Evolutionary conservation across 2,797 vertebrate genomes (phyloP).

Genomic region (Botia almorhae): DNA sequence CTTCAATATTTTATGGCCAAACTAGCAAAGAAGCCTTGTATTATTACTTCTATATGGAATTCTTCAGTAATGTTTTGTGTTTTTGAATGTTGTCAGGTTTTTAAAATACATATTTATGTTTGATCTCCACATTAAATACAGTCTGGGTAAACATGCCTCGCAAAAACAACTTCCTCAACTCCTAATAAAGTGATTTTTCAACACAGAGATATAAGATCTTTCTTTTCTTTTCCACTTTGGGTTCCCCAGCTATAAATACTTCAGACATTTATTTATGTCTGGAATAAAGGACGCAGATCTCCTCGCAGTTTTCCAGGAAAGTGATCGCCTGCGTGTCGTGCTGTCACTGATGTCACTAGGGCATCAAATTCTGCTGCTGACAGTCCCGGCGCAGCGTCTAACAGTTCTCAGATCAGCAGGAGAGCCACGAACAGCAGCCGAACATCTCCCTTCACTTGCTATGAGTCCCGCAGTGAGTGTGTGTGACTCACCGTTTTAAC

Average conservation of each 20-base stretch:
- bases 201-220: neutral
- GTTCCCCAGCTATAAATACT: conserved; percentile 22
- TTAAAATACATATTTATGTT: too few species aligned
- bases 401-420: conserved; percentile 51
- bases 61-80: too few species aligned
- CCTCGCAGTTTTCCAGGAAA: conserved; percentile 28
- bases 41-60: too few species aligned
- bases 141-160: neutral
- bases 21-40: too few species aligned
- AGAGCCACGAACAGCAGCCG: conserved; percentile 54
- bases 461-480: conserved; percentile 57
- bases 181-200: neutral
- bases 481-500: conserved; percentile 83
- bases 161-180: neutral
- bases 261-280: neutral
- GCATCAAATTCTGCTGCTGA: conserved; percentile 20
- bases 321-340: conserved; percentile 18
- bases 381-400: conserved; percentile 3
- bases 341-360: conserved; percentile 10
- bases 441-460: conserved; percentile 61
- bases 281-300: neutral
- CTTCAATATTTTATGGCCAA: too few species aligned
- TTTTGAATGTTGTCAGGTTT: too few species aligned
- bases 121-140: neutral
- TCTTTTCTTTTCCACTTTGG: neutral